Conservation (phyloP, 1,140 invertebrate genomes). For the Chionoecetes opilio region DNA sequence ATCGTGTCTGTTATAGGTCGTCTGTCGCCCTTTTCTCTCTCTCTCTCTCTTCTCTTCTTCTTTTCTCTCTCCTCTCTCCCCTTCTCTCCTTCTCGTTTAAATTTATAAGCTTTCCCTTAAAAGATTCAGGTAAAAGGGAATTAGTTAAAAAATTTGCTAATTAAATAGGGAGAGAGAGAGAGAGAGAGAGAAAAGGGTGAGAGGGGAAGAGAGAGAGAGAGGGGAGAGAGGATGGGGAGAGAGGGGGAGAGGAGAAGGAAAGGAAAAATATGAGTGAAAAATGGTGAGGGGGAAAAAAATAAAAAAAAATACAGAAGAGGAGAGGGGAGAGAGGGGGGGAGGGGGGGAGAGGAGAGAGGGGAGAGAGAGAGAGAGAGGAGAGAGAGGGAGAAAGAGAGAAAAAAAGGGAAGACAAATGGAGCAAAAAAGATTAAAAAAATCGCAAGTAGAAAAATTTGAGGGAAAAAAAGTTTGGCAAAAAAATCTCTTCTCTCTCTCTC, state of each 20-base stretch:
- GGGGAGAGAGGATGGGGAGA: background rate
- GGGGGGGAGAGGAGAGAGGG: background rate
- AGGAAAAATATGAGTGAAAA: background rate
- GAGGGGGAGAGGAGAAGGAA: background rate
- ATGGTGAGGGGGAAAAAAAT: no score
- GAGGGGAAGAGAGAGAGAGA: constrained; percentile 1
- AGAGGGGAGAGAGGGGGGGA: background rate
- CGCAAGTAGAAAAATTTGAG: background rate
- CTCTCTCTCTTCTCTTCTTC: no score
- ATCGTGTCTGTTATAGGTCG: no score
- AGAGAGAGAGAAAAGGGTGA: no score
- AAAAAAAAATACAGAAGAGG: no score
- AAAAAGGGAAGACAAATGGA: background rate
- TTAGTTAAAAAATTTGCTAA: constrained; percentile 17
- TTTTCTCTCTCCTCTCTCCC: background rate
- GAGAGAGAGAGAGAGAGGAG: constrained; percentile 24
- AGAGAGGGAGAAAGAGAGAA: background rate
- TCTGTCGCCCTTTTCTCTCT: no score
- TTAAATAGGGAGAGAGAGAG: no score
- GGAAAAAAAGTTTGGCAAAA: background rate
- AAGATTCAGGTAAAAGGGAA: background rate
- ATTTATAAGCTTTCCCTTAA: constrained; percentile 3
- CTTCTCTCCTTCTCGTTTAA: background rate
- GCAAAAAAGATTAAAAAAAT: constrained; percentile 20
- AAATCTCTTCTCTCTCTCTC: no score